phyloP scores from a whole-genome alignment of 2,797 vertebrate species.

The Gymnothorax reevesii region DNA sequence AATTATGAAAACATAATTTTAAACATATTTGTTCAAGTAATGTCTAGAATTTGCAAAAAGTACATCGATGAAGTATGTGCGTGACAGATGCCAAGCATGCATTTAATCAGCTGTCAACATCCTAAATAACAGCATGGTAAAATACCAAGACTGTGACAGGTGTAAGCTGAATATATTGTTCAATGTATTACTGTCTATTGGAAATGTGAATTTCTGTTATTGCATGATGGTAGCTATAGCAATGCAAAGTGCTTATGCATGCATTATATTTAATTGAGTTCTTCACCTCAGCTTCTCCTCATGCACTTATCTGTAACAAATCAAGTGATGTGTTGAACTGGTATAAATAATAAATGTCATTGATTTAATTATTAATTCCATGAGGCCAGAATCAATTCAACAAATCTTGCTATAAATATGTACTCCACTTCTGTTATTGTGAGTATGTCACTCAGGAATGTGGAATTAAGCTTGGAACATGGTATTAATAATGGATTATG shows the following conservation, averaged over 20 bases:
- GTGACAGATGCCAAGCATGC: neutral
- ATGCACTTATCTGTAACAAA: conserved; percentile 15
- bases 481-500: conserved; percentile 25
- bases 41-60: neutral
- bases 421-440: neutral
- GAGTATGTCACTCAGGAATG: neutral
- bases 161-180: neutral
- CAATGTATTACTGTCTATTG: neutral
- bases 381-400: conserved; percentile 23
- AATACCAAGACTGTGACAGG: neutral
- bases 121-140: neutral
- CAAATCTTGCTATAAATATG: neutral
- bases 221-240: neutral
- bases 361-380: conserved; percentile 23
- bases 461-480: conserved; percentile 14
- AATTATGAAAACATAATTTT: neutral
- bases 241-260: neutral
- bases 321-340: conserved; percentile 22
- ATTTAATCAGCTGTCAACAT: neutral
- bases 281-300: neutral
- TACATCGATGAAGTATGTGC: neutral
- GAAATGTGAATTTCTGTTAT: neutral
- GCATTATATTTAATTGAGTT: neutral
- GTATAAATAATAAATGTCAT: conserved; percentile 25
- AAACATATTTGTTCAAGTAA: neutral